Evolutionary conservation across 2,888 invertebrate species (phyloP).

Genomic region (Agriopis leucophaearia): DNA sequence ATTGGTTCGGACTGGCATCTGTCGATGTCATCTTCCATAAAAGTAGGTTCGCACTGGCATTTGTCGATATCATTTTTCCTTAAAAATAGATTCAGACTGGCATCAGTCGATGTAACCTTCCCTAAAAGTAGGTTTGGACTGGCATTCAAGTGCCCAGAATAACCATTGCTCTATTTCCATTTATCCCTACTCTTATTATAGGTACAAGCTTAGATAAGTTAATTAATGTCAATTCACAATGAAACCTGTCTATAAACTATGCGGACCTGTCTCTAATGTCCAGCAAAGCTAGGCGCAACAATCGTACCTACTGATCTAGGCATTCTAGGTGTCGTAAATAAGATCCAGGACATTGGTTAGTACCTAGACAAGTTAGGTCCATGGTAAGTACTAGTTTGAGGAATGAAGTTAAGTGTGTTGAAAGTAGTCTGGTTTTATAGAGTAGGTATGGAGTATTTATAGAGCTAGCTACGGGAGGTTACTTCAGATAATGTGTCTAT

Average conservation of each 20-base stretch:
- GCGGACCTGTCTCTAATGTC: constrained; percentile 24
- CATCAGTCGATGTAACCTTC: too few relatives aligned
- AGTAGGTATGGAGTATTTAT: neutral
- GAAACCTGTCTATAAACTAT: too few relatives aligned
- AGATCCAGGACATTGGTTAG: constrained; percentile 16
- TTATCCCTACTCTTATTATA: neutral
- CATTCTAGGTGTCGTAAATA: constrained; percentile 25
- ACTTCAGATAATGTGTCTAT: too few relatives aligned
- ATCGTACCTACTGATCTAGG: constrained; percentile 23
- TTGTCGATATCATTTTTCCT: neutral
- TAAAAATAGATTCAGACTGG: neutral
- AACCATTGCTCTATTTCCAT: neutral
- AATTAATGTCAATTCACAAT: constrained; percentile 30
- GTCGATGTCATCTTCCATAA: neutral
- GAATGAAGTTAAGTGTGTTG: neutral
- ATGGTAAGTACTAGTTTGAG: neutral
- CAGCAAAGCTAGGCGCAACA: constrained; percentile 16
- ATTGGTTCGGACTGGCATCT: neutral
- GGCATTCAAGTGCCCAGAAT: neutral
- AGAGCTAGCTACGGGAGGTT: too few relatives aligned
- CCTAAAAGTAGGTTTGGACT: neutral
- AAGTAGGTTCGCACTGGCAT: neutral
- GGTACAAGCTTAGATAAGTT: constrained; percentile 6
- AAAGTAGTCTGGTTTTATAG: neutral
- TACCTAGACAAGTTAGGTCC: neutral